phyloP scores from a whole-genome alignment of 2,113 vertebrate genomes.

The Struthidea cinerea region DNA sequence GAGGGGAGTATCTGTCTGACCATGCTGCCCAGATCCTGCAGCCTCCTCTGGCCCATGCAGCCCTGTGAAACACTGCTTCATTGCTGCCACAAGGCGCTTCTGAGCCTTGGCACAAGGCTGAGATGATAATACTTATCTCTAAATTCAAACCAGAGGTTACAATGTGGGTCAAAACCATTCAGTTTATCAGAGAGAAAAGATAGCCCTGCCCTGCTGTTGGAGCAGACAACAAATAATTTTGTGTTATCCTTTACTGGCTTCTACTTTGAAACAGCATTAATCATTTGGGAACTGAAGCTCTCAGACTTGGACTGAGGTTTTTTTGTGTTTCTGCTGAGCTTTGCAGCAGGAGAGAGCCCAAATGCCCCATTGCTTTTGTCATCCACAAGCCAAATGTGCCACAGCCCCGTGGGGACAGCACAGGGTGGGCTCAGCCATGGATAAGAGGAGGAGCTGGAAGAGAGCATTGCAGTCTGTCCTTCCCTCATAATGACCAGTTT shows the following conservation, averaged over 20 bases:
- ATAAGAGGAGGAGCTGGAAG: neutral
- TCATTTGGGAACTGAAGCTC: neutral
- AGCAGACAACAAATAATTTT: neutral
- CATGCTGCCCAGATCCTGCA: fast-evolving
- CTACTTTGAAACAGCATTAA: neutral
- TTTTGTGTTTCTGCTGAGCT: neutral
- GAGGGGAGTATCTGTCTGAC: neutral
- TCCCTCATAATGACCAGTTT: neutral
- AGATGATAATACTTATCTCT: neutral
- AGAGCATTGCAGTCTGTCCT: neutral
- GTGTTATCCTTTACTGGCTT: neutral
- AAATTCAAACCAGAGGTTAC: neutral
- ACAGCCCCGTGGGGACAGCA: neutral
- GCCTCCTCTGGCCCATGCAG: neutral
- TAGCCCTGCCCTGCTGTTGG: neutral
- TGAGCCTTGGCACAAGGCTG: neutral
- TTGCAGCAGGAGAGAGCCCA: neutral
- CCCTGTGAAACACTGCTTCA: neutral
- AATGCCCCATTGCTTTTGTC: neutral
- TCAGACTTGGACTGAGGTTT: neutral
- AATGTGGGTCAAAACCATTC: neutral
- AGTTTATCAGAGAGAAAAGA: neutral
- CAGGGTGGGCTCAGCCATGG: neutral
- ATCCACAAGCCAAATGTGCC: fast-evolving
- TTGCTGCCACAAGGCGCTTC: neutral